phyloP scores from a whole-genome alignment of 2,888 invertebrate species.

The Dryadula phaetusa region DNA sequence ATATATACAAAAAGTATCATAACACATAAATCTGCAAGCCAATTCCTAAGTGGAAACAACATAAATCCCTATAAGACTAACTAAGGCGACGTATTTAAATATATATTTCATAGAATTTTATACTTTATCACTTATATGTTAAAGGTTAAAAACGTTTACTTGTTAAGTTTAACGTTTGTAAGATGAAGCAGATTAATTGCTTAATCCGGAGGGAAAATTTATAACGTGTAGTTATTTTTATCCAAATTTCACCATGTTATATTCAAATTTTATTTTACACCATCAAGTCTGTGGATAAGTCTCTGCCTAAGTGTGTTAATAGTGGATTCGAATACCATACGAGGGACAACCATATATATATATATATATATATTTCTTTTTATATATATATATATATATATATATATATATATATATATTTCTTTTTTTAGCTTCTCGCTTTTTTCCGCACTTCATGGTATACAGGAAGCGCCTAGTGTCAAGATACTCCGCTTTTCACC shows the following conservation, averaged over 20 bases:
- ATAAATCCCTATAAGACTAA: slow-evolving; percentile 32
- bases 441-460: no score
- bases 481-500: no score
- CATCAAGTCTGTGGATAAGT: no score
- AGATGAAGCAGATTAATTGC: slow-evolving; percentile 19
- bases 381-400: no score
- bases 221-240: not conserved
- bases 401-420: no score
- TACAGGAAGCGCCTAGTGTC: no score
- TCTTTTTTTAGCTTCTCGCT: no score
- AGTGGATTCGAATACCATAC: no score
- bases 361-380: no score
- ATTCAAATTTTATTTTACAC: no score
- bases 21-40: slow-evolving; percentile 23
- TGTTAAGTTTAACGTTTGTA: not conserved
- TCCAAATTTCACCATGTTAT: not conserved
- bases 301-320: no score
- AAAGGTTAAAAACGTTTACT: not conserved
- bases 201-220: not conserved
- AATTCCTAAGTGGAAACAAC: slow-evolving; percentile 28
- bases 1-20: not conserved
- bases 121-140: not conserved
- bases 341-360: no score
- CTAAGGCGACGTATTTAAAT: not conserved
- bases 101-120: slow-evolving; percentile 9